Evolutionary conservation across 2,797 vertebrate genomes (phyloP).

Genomic region (Brachymystax lenok): DNA sequence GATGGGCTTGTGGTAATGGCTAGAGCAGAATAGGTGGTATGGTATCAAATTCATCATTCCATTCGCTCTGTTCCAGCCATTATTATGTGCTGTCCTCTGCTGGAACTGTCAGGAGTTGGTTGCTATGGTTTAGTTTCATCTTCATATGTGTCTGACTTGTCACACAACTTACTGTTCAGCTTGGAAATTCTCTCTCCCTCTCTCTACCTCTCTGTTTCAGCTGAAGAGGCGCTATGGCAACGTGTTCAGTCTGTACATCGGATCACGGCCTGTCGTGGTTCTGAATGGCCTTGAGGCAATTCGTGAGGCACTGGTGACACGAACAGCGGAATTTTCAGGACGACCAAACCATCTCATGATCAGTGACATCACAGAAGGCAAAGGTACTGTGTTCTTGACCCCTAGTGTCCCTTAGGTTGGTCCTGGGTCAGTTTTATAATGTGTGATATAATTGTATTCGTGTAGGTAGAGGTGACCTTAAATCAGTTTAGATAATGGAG

Average conservation of each 20-base stretch:
- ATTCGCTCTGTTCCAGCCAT: no score
- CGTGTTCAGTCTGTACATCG: slow-evolving; percentile 27
- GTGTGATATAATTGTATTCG: not conserved
- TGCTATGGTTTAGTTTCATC: no score
- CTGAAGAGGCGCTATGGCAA: slow-evolving; percentile 25
- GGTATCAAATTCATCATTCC: no score
- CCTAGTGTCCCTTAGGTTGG: not conserved
- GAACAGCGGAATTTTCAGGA: slow-evolving; percentile 13
- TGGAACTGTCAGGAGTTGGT: no score
- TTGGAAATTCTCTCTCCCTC: not conserved
- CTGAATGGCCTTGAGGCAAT: slow-evolving; percentile 69
- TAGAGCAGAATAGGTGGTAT: no score
- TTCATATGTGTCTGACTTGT: not conserved
- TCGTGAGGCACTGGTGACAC: slow-evolving; percentile 40
- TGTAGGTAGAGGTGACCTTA: no score
- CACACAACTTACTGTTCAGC: not conserved
- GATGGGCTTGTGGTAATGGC: no score
- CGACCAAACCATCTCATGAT: slow-evolving; percentile 15
- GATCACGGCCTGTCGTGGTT: slow-evolving; percentile 29
- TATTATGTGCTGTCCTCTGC: no score
- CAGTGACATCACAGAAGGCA: slow-evolving; percentile 12
- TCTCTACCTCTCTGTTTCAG: not conserved
- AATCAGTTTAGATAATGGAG: no score
- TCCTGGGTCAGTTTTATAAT: not conserved
- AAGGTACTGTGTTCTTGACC: slow-evolving; percentile 14